Base-by-base conservation (phyloP, 37 sponge, comb jelly and placozoan genomes). In the Ianthella basta region DNA sequence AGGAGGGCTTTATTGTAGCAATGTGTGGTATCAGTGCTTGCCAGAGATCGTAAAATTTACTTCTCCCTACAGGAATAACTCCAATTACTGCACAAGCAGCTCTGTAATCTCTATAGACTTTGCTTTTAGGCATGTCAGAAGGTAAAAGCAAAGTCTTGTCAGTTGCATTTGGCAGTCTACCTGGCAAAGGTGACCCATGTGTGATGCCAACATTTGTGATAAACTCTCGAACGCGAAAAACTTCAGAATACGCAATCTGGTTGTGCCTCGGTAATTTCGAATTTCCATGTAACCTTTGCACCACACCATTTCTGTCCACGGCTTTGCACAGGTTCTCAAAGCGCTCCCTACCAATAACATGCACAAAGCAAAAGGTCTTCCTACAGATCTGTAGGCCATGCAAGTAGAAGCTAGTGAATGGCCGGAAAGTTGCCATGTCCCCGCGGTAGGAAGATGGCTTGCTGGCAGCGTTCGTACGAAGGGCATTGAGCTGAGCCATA, bases 1-100 rank as follows among this genome's bases (percentile, higher is more conserved):
- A 37, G 20, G 82, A 33, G 24, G 82, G 82, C 35, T 60, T 57
- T 39, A 81, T 81, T 57, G 82, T 81, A 36, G 23, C 40, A 57
- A 81, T 60, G 40, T 33, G 32, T 21, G 82, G 82, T 5, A 81
- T 24, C 24, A 41, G 19, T 39, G 32, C 61, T 29, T 32, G 15
- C 64, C 61, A 59, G 5, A 81, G n/a, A n/a, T n/a, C n/a, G 64
- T 64, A 64, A 30, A 64, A 64, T 64, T 64, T 64, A 64, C 66
- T 64, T 30, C 29, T 64, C n/a, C n/a, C n/a, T n/a, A n/a, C n/a
- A n/a, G n/a, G n/a, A n/a, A n/a, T n/a, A n/a, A n/a, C n/a, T n/a
- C n/a, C n/a, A n/a, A n/a, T n/a, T n/a, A n/a, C n/a, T n/a, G n/a
- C n/a, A n/a, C n/a, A n/a, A n/a, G n/a, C n/a, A n/a, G n/a, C n/a